Percentiles rank a stretch among this genome's conserved stretches.
Conservation (phyloP, 2,113 vertebrate species). For the Pitta sordida region DNA sequence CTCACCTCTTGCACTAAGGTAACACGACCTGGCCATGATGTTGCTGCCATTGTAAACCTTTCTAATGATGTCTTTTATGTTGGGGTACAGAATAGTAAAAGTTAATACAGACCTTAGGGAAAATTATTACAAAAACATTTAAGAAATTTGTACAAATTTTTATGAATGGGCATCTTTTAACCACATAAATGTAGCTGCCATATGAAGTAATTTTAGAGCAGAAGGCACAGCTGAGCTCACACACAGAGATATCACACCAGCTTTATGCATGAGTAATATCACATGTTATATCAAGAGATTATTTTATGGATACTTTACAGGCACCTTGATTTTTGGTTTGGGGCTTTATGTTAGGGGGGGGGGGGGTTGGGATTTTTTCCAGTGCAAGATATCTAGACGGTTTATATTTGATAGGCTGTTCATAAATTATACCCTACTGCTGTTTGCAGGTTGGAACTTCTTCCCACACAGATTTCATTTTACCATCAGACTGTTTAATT, state of each 20-base stretch:
- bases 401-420: conserved; percentile 29
- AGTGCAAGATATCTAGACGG: conserved; percentile 3
- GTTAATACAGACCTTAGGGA: not conserved
- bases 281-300: not conserved
- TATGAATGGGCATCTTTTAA: not conserved
- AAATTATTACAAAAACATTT: not conserved
- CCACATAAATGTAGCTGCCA: not conserved
- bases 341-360: not conserved
- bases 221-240: not conserved
- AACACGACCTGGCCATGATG: not conserved
- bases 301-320: not conserved
- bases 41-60: not conserved
- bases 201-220: not conserved
- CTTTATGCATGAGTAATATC: not conserved
- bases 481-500: conserved; percentile 62
- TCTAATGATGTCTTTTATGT: not conserved
- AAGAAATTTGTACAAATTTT: not conserved
- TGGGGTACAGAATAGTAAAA: not conserved
- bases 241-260: not conserved
- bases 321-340: not conserved
- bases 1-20: not conserved
- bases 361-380: not conserved
- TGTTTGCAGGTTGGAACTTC: conserved; percentile 58
- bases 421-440: conserved; percentile 52
- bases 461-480: conserved; percentile 62